A percentile compares a stretch with the other conserved stretches of the same genome.
These are phyloP conservation scores for Kryptopterus vitreolus DNA, from an alignment of 2,797 vertebrate genomes.

Conservation along the genomic window DNA sequence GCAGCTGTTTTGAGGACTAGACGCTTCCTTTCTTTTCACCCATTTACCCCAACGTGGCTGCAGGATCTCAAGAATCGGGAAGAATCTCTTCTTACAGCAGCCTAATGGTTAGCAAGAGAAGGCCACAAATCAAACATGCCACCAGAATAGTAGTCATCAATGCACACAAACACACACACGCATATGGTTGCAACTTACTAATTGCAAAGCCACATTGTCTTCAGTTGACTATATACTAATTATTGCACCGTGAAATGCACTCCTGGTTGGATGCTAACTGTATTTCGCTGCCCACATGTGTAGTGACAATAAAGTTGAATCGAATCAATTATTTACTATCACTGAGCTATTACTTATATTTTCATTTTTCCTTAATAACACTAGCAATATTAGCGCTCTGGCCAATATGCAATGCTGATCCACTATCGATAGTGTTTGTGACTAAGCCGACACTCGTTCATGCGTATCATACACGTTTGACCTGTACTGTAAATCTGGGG, in stretches of 20 bases:
- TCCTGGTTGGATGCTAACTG: too few relatives aligned
- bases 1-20: constrained; percentile 49
- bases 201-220: not conserved
- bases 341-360: constrained; percentile 3
- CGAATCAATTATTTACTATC: too few relatives aligned
- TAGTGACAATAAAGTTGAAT: too few relatives aligned
- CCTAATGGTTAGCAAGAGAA: constrained; percentile 29
- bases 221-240: too few relatives aligned
- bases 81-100: constrained; percentile 28
- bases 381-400: not conserved
- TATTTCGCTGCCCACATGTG: too few relatives aligned
- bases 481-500: not conserved
- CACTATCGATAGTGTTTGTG: not conserved
- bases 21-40: constrained; percentile 29
- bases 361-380: not conserved
- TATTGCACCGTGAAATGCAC: too few relatives aligned
- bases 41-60: constrained; percentile 41
- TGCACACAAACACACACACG: not conserved
- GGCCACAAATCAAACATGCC: constrained; percentile 27
- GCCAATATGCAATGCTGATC: not conserved
- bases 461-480: not conserved
- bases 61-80: constrained; percentile 38
- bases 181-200: not conserved
- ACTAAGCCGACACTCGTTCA: not conserved
- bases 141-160: constrained; percentile 11